Evolutionary conservation across 2,113 vertebrate genomes (phyloP), one percentile per base, ranked within the genome.

Genomic region (Lucifuga dentata): DNA sequence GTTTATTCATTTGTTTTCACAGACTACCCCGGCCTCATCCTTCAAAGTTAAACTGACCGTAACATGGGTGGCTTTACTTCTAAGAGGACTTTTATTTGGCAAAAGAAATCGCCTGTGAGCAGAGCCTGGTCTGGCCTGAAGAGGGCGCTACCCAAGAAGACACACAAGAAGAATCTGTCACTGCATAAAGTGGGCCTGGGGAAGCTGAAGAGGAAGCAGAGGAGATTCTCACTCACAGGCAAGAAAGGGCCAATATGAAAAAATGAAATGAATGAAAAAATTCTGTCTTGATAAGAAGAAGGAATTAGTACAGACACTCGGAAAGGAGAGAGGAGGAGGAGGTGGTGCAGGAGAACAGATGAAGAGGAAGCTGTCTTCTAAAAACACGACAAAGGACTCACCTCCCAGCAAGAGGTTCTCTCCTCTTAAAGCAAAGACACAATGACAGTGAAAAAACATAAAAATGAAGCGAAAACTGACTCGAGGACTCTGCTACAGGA

Each of bases 51-150:
- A n/a, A 1, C 12, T 0, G n/a, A 39, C 5, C 0, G n/a, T n/a
- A n/a, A n/a, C n/a, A 92, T 89, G 90, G 89, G 81, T 2, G 62
- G 52, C 5, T 77, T 76, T 26, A 64, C 73, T 57, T 87, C 76
- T 0, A 82, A 72, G 20, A 64, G 0, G 16, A 11, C 4, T 11
- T 36, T 59, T 4, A 48, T 58, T 13, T 45, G 72, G 66, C 44
- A 65, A 1, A 84, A 62, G 72, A 83, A 84, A 57, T 49, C 85
- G 0, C 58, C 63, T 16, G 0, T 84, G 24, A 11, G 32, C 3
- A 73, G 39, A 35, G 53, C 73, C 24, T 83, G 73, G 46, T 33
- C 8, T 1, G 43, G 62, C 8, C 78, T 91, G 64, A 83, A 16
- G 70, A 40, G 48, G 57, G 80, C 45, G 45, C 69, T 84, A 8